These are phyloP conservation scores for Drosophila affinis DNA, from an alignment of 2,888 invertebrate genomes.

Conservation along the genomic window DNA sequence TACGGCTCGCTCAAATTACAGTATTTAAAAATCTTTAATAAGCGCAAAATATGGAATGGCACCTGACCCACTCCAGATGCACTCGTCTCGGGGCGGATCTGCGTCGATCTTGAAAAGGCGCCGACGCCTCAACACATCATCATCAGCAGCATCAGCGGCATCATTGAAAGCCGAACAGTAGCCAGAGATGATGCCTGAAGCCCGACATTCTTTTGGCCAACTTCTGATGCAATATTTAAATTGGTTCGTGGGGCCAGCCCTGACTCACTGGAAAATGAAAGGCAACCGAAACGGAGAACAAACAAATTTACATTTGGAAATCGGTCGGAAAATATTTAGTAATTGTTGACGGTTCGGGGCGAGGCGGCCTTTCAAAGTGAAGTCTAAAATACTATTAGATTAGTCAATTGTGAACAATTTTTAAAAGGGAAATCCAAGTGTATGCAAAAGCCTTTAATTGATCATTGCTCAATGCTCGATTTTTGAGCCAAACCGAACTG, in stretches of 20 bases:
- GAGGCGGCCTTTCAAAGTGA: background rate
- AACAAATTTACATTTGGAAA: conserved; percentile 38
- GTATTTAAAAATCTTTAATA: conserved; percentile 78
- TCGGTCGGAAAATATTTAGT: conserved; percentile 3
- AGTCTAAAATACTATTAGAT: background rate
- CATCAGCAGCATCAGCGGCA: conserved; percentile 6
- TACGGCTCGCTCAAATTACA: conserved; percentile 59
- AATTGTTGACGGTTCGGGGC: background rate
- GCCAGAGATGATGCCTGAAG: conserved; percentile 30
- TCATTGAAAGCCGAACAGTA: conserved; percentile 35
- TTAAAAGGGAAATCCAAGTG: conserved; percentile 3
- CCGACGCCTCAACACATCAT: conserved; percentile 48
- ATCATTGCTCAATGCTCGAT: conserved; percentile 28
- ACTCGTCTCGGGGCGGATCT: conserved; percentile 20
- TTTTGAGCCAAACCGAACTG: conserved; percentile 10
- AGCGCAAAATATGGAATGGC: conserved; percentile 62
- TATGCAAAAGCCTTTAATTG: background rate
- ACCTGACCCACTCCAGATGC: conserved; percentile 32
- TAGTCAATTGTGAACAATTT: conserved; percentile 1
- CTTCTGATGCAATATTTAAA: conserved; percentile 39
- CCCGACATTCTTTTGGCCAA: conserved; percentile 34
- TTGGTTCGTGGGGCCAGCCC: conserved; percentile 15
- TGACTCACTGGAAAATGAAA: conserved; percentile 29
- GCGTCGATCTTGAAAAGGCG: conserved; percentile 41
- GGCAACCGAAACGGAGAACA: background rate